Percentiles rank a stretch among this genome's conserved stretches.
These are phyloP conservation scores for Aphrophora alni DNA, from an alignment of 2,888 invertebrate genomes.

Conservation along the genomic window DNA sequence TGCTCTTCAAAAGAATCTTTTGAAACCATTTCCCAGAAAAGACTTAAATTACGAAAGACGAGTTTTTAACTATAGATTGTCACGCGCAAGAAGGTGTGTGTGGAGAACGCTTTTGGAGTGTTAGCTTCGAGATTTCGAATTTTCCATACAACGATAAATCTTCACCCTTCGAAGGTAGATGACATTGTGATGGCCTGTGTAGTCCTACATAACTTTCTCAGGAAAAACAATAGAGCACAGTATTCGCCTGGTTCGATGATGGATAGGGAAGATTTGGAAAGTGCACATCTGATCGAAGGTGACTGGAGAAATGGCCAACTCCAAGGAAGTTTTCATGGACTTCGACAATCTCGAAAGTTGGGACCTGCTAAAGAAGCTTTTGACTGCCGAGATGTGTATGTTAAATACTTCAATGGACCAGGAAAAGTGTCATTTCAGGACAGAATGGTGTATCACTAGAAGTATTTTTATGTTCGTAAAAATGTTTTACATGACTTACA, in stretches of 20 bases:
- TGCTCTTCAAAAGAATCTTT: too few relatives aligned
- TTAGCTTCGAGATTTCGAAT: conserved; percentile 30
- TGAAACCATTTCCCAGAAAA: not conserved
- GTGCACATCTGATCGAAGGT: too few relatives aligned
- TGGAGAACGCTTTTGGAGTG: conserved; percentile 38
- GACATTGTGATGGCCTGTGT: conserved; percentile 34
- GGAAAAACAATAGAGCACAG: not conserved
- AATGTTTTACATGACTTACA: too few relatives aligned
- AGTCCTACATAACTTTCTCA: conserved; percentile 23
- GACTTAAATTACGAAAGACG: conserved; percentile 15
- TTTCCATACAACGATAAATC: conserved; percentile 15
- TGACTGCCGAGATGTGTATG: not conserved
- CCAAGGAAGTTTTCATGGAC: not conserved
- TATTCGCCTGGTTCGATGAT: too few relatives aligned
- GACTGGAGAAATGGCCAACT: too few relatives aligned
- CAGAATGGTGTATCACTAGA: not conserved
- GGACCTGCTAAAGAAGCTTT: too few relatives aligned
- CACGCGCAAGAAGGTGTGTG: conserved; percentile 17
- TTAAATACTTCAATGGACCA: not conserved
- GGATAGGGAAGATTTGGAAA: too few relatives aligned
- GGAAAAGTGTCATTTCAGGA: conserved; percentile 8
- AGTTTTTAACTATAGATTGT: conserved; percentile 34
- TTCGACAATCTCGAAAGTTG: not conserved
- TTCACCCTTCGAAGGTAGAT: conserved; percentile 35
- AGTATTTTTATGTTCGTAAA: too few relatives aligned